Percentiles rank a stretch among this genome's conserved stretches.
Conservation (phyloP, 35 echinoderm and acorn worm species). For the Heliocidaris tuberculata region DNA sequence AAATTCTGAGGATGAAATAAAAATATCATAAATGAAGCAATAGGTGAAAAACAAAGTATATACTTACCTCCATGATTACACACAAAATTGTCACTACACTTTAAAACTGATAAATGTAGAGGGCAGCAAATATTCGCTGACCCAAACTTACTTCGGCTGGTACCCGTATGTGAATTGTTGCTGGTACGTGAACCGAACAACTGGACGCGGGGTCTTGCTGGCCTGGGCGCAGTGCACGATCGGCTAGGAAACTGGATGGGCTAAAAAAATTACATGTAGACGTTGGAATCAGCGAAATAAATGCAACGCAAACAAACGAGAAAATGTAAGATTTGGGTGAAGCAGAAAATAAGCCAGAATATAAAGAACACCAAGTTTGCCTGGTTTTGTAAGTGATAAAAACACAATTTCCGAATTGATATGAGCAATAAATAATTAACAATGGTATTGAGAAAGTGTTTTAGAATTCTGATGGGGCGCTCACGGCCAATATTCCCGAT, state of each 20-base stretch:
- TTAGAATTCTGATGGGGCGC: conserved; percentile 35
- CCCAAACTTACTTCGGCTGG: neutral
- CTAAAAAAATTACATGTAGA: too few relatives aligned
- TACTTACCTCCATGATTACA: neutral
- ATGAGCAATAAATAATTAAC: neutral
- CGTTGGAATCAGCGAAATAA: neutral
- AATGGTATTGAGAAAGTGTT: conserved; percentile 41
- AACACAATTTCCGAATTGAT: neutral
- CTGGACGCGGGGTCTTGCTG: neutral
- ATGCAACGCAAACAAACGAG: neutral
- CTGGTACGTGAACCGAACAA: neutral
- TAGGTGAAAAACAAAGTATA: neutral
- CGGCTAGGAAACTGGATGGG: too few relatives aligned
- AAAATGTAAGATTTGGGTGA: neutral
- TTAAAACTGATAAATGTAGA: neutral
- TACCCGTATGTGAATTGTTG: neutral
- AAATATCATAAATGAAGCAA: neutral
- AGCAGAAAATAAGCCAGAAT: too few relatives aligned
- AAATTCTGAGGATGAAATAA: neutral
- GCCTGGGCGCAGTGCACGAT: too few relatives aligned
- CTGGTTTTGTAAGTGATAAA: neutral
- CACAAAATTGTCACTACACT: too few relatives aligned
- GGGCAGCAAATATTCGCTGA: neutral
- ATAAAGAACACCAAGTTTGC: neutral
- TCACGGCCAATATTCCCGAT: conserved; percentile 73